Percentiles rank a stretch among this genome's conserved stretches.
These are phyloP conservation scores for Cynocephalus volans DNA, from an alignment of 2,113 vertebrate species.

Conservation along the genomic window DNA sequence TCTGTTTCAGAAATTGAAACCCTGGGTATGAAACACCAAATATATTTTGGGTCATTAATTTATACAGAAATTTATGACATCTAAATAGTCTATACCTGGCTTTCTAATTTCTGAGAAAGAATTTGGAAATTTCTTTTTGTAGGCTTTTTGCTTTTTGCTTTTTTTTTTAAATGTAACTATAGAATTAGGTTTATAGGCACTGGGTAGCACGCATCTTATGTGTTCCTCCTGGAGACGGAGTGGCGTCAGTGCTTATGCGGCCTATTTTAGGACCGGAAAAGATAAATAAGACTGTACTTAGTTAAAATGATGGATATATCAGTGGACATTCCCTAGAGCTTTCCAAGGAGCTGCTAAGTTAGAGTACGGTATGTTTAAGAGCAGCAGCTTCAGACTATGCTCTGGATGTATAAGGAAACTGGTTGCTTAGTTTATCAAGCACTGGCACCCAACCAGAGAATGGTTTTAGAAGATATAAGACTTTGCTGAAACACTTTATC, in stretches of 20 bases:
- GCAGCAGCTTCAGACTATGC: conserved; percentile 13
- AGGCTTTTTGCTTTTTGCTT: not conserved
- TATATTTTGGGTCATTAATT: not conserved
- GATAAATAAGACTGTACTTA: conserved; percentile 27
- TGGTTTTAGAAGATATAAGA: not conserved
- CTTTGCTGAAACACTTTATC: not conserved
- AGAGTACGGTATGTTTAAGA: conserved; percentile 28
- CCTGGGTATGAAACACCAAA: conserved; percentile 17
- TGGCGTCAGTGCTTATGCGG: not conserved
- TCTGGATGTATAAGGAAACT: not conserved
- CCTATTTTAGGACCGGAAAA: conserved; percentile 33
- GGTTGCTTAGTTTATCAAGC: not conserved
- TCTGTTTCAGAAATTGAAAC: not conserved
- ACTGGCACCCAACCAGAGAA: not conserved
- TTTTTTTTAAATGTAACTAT: not conserved
- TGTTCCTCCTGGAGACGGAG: not conserved
- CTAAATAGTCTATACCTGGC: not conserved
- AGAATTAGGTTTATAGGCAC: too few species aligned
- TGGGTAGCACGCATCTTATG: not conserved
- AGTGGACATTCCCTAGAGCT: not conserved
- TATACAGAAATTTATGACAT: conserved; percentile 6
- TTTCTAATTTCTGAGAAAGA: conserved; percentile 45
- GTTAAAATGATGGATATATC: not conserved
- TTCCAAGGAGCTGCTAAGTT: conserved; percentile 75
- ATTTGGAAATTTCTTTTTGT: not conserved